phyloP scores from a whole-genome alignment of 2,113 vertebrate species.

The Ivindomyrus marchei region DNA sequence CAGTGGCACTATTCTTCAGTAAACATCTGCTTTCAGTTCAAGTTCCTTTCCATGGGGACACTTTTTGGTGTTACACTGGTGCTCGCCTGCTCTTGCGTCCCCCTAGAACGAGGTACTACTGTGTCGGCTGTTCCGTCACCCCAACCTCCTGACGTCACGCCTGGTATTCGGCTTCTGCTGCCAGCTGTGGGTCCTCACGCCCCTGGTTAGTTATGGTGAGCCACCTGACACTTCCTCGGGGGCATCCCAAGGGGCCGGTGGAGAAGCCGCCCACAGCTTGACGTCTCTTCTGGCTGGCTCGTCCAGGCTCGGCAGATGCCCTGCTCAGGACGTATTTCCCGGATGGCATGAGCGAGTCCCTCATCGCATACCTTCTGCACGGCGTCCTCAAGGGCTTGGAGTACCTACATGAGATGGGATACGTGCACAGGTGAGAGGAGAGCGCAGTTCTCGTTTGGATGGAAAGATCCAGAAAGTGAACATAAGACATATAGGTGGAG shows the following conservation, averaged over 20 bases:
- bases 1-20: not conserved
- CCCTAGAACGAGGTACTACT: conserved; percentile 82
- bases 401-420: conserved; percentile 90
- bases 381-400: conserved; percentile 82
- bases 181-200: conserved; percentile 90
- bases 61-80: not conserved
- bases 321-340: conserved; percentile 85
- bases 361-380: conserved; percentile 86
- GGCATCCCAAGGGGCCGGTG: not conserved
- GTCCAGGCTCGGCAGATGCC: conserved; percentile 81
- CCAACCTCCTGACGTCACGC: conserved; percentile 82
- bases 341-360: conserved; percentile 90
- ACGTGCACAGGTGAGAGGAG: conserved; percentile 80
- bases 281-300: not conserved
- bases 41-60: not conserved
- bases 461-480: not conserved
- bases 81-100: not conserved
- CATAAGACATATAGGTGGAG: not conserved
- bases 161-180: conserved; percentile 85
- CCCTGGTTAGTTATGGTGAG: conserved; percentile 94
- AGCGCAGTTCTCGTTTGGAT: not conserved
- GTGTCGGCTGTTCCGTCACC: conserved; percentile 80
- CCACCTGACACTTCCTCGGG: not conserved
- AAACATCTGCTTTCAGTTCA: not conserved
- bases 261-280: not conserved